Evolutionary conservation across 2,113 vertebrate species (phyloP).

Genomic region (Gopherus evgoodei): DNA sequence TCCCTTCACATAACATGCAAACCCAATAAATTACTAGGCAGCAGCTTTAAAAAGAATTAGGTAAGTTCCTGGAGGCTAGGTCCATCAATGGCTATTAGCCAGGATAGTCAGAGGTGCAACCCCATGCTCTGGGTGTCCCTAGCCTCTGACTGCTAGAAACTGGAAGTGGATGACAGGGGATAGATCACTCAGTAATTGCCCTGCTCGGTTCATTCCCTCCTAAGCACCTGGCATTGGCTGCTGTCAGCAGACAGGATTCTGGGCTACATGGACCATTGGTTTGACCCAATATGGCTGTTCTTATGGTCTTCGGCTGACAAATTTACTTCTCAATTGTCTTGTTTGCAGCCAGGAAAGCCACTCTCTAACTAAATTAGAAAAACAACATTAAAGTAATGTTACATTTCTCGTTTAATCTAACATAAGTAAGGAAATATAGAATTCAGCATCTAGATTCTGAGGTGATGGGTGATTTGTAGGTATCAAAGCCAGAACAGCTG

Average conservation of each 20-base stretch:
- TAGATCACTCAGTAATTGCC: neutral
- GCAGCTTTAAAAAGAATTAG: neutral
- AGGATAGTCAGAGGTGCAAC: neutral
- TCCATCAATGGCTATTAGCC: neutral
- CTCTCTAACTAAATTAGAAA: conserved; percentile 1
- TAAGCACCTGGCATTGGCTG: neutral
- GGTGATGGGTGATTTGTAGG: neutral
- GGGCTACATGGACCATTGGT: no score
- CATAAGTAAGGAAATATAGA: neutral
- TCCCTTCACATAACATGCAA: neutral
- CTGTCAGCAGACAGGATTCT: no score
- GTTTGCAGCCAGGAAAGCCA: neutral
- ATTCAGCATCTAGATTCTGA: neutral
- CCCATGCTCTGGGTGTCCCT: no score
- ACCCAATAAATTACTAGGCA: neutral
- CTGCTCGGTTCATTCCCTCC: neutral
- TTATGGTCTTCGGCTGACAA: neutral
- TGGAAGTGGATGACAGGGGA: neutral
- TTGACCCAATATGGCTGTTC: no score
- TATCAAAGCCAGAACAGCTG: neutral
- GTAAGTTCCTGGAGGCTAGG: neutral
- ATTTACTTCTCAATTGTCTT: conserved; percentile 11
- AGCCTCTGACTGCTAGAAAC: neutral
- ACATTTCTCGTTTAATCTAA: neutral
- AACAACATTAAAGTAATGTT: neutral